Evolutionary conservation across 1,140 invertebrate species (phyloP), one percentile per base, ranked within the genome.

Genomic region (Triops cancriformis): DNA sequence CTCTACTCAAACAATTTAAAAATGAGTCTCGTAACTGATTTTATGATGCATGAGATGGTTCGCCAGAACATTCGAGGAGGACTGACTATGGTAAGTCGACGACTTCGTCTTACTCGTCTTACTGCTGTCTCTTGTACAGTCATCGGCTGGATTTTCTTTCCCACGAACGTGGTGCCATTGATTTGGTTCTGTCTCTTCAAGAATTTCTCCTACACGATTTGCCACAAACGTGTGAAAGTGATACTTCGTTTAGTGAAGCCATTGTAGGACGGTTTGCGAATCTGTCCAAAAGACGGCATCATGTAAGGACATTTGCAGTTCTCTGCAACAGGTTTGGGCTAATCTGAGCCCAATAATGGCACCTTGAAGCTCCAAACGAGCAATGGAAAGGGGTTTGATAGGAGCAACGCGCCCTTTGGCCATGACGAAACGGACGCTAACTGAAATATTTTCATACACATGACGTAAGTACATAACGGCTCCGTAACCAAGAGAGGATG

Each of bases 331-430:
- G 76, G 12, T 28, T 26, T 41, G 11, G 51, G 64, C 51, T 78
- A 14, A 26, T 73, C n/a, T 12, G 41, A 18, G 18, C 72, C 27
- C 26, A 64, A 18, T 43, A 79, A n/a, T 9, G n/a, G 79, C 79
- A 12, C 26, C 64, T 41, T 77, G 76, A 18, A 79, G 73, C 41
- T 79, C 79, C 37, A 78, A 51, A 26, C 73, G 73, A 1, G 75
- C 76, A 14, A 79, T 80, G 12, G 72, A 73, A 26, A 74, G 73
- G n/a, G 72, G 26, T 7, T 75, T 76, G 2, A 79, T n/a, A 1
- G 78, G 79, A n/a, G 80, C 73, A 14, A 81, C 78, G 51, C 79
- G 72, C 14, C 37, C 11, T 74, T 79, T 79, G 11, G 78, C 79
- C 75, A 23, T 72, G 9, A 64, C 43, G n/a, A 77, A 77, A 27